A percentile compares a stretch with the other conserved stretches of the same genome.
These are phyloP conservation scores for Oreamnos americanus DNA, from an alignment of 2,113 vertebrate genomes.

Conservation along the genomic window DNA sequence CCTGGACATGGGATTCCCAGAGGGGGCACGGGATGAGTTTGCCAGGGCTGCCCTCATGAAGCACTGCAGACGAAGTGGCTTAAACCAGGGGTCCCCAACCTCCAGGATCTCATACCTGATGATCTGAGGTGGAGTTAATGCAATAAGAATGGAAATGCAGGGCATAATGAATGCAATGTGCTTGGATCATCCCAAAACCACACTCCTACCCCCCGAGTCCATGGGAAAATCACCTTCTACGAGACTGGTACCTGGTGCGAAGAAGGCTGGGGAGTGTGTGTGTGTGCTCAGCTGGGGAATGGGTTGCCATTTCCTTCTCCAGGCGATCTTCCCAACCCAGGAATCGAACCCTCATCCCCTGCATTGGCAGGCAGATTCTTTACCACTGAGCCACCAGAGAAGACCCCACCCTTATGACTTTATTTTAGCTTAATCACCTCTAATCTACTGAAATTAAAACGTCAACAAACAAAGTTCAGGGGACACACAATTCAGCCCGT, in stretches of 20 bases:
- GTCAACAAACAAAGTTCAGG: not conserved
- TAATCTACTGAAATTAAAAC: not conserved
- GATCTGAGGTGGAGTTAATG: not conserved
- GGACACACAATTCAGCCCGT: not conserved
- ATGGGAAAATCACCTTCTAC: not conserved
- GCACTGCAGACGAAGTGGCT: not conserved
- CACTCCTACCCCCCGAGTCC: not conserved
- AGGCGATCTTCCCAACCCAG: not conserved
- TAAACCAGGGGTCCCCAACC: not conserved
- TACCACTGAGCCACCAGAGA: not conserved
- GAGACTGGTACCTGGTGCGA: not conserved
- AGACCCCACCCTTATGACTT: not conserved
- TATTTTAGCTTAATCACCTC: not conserved
- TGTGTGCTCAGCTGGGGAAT: not conserved
- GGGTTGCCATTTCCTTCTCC: not conserved
- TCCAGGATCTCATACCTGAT: not conserved
- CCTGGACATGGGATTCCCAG: not conserved
- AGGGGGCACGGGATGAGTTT: accelerated
- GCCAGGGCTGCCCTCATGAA: not conserved
- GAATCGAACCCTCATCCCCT: not conserved
- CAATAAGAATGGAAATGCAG: not conserved
- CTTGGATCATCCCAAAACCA: not conserved
- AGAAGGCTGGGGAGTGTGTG: not conserved
- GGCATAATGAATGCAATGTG: not conserved
- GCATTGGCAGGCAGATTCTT: not conserved